Base-by-base conservation (phyloP, 2,797 vertebrate genomes). In the Bradypodion pumilum region DNA sequence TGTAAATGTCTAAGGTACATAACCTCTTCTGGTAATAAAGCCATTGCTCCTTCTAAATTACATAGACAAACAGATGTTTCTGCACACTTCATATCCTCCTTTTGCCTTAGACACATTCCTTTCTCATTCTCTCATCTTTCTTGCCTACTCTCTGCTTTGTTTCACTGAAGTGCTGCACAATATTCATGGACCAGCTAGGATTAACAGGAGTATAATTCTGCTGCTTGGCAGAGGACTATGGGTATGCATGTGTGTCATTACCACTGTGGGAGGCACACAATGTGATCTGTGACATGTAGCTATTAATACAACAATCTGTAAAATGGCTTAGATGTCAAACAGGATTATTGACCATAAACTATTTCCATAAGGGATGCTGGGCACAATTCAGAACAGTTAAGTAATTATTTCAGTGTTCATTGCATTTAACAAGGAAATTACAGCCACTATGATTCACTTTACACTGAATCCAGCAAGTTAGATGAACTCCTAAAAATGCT, bases 401-500 rank as follows among this genome's bases (percentile, higher is more conserved):
- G 87, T 91, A 87, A 88, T 89, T 70, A 85, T 42, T 84, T 93
- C 86, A 80, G 88, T 84, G 88, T 90, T 65, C 63, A 49, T 79
- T 72, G 44, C 37, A 46, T 89, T 86, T 85, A 86, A 68, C 90
- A 89, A 91, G 90, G 70, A 91, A 91, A 94, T 83, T 87, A 80
- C 68, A 70, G 84, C 65, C 83, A 86, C 37, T 44, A 74, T 2
- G 0, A 80, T 65, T 91, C 70, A 68, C 62, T 90, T 88, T 78
- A 79, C 80, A 78, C 85, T 93, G 89, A 94, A 91, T 83, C 70
- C 69, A 83, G 72, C 82, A 91, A 93, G 82, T 91, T 85, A 88
- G 83, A 82, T 82, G 78, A 88, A 90, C 90, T 91, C 86, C 10
- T 81, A 88, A 87, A 91, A 91, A 74, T 85, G 89, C 75, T 70